phyloP scores from a whole-genome alignment of 2,888 invertebrate species.

The Epistrophe grossulariae region DNA sequence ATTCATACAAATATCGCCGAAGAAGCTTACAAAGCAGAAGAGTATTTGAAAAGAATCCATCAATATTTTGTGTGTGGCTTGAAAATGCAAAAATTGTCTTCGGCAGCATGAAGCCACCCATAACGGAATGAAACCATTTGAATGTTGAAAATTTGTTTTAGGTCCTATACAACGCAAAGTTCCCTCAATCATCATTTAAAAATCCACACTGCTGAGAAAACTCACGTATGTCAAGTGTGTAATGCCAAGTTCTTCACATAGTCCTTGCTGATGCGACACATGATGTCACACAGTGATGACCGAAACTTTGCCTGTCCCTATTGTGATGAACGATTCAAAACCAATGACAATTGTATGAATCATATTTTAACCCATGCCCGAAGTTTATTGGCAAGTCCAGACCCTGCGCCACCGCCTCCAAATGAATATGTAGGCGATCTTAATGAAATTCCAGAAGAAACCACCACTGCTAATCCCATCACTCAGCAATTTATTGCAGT shows the following conservation, averaged over 20 bases:
- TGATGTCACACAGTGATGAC: slow-evolving; percentile 68
- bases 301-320: slow-evolving; percentile 75
- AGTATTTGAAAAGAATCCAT: slow-evolving; percentile 44
- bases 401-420: background rate
- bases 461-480: background rate
- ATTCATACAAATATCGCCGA: slow-evolving; percentile 2
- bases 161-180: slow-evolving; percentile 69
- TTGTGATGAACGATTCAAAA: too few relatives aligned
- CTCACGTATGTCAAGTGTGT: slow-evolving; percentile 71
- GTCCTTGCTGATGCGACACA: slow-evolving; percentile 73
- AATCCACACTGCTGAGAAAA: slow-evolving; percentile 72
- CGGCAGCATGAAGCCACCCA: slow-evolving; percentile 75
- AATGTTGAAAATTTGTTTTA: slow-evolving; percentile 74
- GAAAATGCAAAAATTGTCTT: slow-evolving; percentile 65
- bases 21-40: slow-evolving; percentile 30
- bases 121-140: slow-evolving; percentile 72
- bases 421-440: background rate
- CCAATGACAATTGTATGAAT: too few relatives aligned
- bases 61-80: slow-evolving; percentile 76
- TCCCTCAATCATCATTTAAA: slow-evolving; percentile 76
- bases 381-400: slow-evolving; percentile 50
- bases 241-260: slow-evolving; percentile 70
- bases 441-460: background rate
- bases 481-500: slow-evolving; percentile 49
- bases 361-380: too few relatives aligned